Evolutionary conservation across 2,797 vertebrate species (phyloP).

Genomic region (Microcaecilia unicolor): DNA sequence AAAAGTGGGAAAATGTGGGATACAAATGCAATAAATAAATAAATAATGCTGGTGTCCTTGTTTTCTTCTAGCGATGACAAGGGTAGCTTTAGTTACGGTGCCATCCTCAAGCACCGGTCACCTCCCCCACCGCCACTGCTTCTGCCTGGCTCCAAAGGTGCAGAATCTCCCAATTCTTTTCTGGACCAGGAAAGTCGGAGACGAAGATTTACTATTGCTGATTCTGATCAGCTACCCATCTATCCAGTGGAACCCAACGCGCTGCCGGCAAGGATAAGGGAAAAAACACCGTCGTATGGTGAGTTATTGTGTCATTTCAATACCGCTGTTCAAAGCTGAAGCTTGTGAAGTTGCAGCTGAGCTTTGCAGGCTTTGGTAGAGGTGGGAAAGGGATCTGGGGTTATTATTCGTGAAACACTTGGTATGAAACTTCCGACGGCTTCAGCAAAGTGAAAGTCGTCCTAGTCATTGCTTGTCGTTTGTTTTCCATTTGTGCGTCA

Average conservation of each 20-base stretch:
- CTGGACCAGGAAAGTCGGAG: slow-evolving; percentile 68
- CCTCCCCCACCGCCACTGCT: too few species aligned
- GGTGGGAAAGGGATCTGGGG: too few species aligned
- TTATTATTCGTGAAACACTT: too few species aligned
- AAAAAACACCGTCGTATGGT: slow-evolving; percentile 66
- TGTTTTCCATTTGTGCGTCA: not conserved
- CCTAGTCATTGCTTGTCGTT: slow-evolving; percentile 2
- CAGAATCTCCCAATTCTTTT: slow-evolving; percentile 82
- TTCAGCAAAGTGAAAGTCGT: not conserved
- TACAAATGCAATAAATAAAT: too few species aligned
- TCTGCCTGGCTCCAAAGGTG: slow-evolving; percentile 50
- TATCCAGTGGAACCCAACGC: slow-evolving; percentile 51
- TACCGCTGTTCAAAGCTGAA: not conserved
- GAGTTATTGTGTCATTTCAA: slow-evolving; percentile 13
- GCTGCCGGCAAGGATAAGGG: slow-evolving; percentile 66
- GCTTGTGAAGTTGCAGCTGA: not conserved
- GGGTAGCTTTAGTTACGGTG: slow-evolving; percentile 39
- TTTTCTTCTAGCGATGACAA: slow-evolving; percentile 57
- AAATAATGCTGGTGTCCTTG: too few species aligned
- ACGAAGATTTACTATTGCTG: slow-evolving; percentile 56
- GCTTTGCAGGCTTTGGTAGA: slow-evolving; percentile 2
- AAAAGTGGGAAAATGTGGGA: too few species aligned
- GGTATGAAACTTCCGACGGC: slow-evolving; percentile 22
- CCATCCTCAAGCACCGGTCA: slow-evolving; percentile 30
- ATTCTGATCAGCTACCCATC: slow-evolving; percentile 53